Evolutionary conservation across 2,888 invertebrate species (phyloP).

Genomic region (Gandaritis pyraliata): DNA sequence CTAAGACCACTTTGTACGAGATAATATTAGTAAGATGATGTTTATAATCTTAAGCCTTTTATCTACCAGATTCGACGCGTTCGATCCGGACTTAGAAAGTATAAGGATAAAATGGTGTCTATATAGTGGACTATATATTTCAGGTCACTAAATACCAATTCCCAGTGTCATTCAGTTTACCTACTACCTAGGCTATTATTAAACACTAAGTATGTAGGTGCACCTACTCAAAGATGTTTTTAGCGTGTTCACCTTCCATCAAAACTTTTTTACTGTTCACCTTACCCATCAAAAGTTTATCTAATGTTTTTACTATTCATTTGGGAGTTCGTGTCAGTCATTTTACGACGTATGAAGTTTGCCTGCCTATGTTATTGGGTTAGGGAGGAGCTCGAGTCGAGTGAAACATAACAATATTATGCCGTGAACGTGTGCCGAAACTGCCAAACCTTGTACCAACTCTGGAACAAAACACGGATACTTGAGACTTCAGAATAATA

Average conservation of each 20-base stretch:
- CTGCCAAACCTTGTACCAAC: slow-evolving; percentile 20
- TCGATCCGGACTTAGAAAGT: too few species aligned
- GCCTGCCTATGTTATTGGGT: slow-evolving; percentile 22
- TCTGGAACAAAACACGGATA: slow-evolving; percentile 1
- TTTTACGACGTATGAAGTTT: slow-evolving; percentile 26
- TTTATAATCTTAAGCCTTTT: not conserved
- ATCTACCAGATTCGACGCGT: not conserved
- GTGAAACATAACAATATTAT: slow-evolving; percentile 22
- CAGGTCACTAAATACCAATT: too few species aligned
- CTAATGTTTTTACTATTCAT: slow-evolving; percentile 19
- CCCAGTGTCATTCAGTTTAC: too few species aligned
- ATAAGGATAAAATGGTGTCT: too few species aligned
- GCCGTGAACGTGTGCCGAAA: slow-evolving; percentile 20
- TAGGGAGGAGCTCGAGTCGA: slow-evolving; percentile 11
- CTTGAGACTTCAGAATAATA: slow-evolving; percentile 1
- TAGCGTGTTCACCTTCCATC: too few species aligned
- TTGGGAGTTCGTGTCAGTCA: slow-evolving; percentile 22
- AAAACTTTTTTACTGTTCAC: slow-evolving; percentile 1
- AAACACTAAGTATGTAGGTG: too few species aligned
- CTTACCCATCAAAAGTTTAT: slow-evolving; percentile 15
- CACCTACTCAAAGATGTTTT: too few species aligned
- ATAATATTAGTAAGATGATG: slow-evolving; percentile 13
- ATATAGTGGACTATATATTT: too few species aligned
- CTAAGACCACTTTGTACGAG: slow-evolving; percentile 3
- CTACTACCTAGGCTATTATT: too few species aligned